Evolutionary conservation across 2,888 invertebrate genomes (phyloP), one percentile per base, ranked within the genome.

Genomic region (Drosophila borborema): DNA sequence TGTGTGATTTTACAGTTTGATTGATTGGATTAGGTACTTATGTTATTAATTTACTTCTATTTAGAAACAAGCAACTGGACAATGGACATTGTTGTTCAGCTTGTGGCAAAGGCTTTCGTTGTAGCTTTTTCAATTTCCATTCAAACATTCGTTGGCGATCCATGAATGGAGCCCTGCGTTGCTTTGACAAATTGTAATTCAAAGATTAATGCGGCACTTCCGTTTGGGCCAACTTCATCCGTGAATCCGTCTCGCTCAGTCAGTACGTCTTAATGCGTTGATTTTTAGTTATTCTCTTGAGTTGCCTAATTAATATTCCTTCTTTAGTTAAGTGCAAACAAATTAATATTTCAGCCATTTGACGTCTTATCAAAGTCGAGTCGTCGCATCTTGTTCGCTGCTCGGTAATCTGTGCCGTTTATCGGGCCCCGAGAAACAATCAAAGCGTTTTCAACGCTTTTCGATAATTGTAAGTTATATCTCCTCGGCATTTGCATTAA

Each of bases 21-120:
- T 91, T 91, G 91, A 91, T 92, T 91, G 91, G 91, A 91, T 92
- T 92, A 84, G 86, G 91, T 90, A 91, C 90, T 91, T 91, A 90
- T 90, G 89, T 91, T 91, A 91, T 91, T 91, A 91, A 91, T 90
- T 91, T 91, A 82, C 86, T 85, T 87, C 89, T 87, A 87, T 86
- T 86, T 86, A 82, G 89, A 87, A 82, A 87, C 87, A 86, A 84
- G 89, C 83, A 75, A 81, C 75, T 72, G 86, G 81, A 86, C 84
- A 86, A 89, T 81, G 79, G 74, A 77, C 64, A 65, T 80, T 73
- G 70, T 70, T 62, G 63, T 55, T 60, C 56, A 48, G 48, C 40
- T 60, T 45, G 54, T 60, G 64, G 64, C 62, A 55, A 61, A 56
- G 61, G 28, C 61, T 66, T 49, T 28, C 20, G 51, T 63, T n/a